Base-by-base conservation (phyloP, 2,113 vertebrate genomes). In the Raphicerus campestris region DNA sequence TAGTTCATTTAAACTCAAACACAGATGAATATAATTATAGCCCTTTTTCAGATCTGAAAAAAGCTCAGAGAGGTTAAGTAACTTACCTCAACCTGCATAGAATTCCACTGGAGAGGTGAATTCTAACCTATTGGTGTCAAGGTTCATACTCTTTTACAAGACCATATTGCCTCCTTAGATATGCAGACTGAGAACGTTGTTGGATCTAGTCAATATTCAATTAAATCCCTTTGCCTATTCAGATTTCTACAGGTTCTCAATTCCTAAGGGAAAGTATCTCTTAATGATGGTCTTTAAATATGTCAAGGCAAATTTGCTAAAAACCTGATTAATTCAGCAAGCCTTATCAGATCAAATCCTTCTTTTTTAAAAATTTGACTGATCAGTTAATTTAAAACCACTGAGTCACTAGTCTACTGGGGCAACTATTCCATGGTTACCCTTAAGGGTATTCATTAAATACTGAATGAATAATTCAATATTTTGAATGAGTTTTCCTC, bases 401-500 rank as follows among this genome's bases (percentile, higher is more conserved):
- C 32, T 56, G 88, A 78, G 42, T 93, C 87, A 87, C 39, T 80
- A 77, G 49, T 55, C 53, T 28, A 55, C 51, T 58, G 10, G 30
- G 73, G n/a, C 14, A 58, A 63, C 24, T 70, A 63, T 85, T 86
- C 35, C 16, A 32, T 56, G 35, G 81, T 88, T 80, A 32, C 24
- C 55, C 78, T 58, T 89, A 82, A 95, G 58, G 58, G 47, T 85
- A 73, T 81, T 88, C 58, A 91, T 84, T 97, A 96, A 77, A 83
- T 81, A 75, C 15, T 45, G 60, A 96, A 81, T 95, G 85, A 87
- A 96, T 94, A 91, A 96, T 93, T 89, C 89, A 89, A 63, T 93
- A 51, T 94, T 97, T 97, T 93, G 49, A 94, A 60, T 94, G 35
- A 92, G 10, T 61, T 96, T 94, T 94, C 70, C 75, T 88, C 55